Percentiles rank a stretch among this genome's conserved stretches.
These are phyloP conservation scores for Hirundo rustica DNA, from an alignment of 2,797 vertebrate species.

Conservation along the genomic window DNA sequence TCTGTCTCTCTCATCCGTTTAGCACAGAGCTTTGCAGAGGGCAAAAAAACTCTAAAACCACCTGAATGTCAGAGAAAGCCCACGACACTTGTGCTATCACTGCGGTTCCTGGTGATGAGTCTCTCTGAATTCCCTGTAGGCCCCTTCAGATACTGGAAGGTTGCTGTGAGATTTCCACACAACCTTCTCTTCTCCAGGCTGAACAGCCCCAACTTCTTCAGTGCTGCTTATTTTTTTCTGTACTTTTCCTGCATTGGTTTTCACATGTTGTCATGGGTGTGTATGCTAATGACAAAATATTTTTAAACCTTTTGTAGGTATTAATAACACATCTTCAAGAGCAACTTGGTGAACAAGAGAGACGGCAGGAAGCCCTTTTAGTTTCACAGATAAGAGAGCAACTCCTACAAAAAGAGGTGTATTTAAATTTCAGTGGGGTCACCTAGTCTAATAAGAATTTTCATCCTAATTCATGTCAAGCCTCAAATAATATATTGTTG, in stretches of 20 bases:
- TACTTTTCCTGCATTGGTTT: not conserved
- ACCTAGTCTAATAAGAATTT: not conserved
- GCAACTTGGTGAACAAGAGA: conserved; percentile 82
- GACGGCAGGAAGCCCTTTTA: conserved; percentile 79
- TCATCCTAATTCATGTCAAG: not conserved
- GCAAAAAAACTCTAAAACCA: no score
- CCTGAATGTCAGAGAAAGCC: no score
- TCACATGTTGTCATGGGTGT: not conserved
- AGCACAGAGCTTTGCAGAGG: no score
- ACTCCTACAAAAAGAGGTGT: conserved; percentile 88
- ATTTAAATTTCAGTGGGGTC: not conserved
- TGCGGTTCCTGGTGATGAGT: not conserved
- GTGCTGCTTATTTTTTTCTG: not conserved
- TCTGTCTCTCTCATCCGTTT: no score
- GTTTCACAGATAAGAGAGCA: conserved; percentile 85
- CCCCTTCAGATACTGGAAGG: not conserved
- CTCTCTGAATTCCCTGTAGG: not conserved
- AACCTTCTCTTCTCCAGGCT: not conserved
- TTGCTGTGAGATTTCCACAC: not conserved
- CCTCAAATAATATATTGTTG: not conserved
- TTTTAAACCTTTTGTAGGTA: conserved; percentile 74
- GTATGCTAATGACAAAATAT: not conserved
- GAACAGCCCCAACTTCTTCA: not conserved
- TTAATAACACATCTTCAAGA: conserved; percentile 84
- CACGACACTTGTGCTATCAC: not conserved